Conservation (phyloP, 2,888 invertebrate genomes). For the Hyposoter dolosus region DNA sequence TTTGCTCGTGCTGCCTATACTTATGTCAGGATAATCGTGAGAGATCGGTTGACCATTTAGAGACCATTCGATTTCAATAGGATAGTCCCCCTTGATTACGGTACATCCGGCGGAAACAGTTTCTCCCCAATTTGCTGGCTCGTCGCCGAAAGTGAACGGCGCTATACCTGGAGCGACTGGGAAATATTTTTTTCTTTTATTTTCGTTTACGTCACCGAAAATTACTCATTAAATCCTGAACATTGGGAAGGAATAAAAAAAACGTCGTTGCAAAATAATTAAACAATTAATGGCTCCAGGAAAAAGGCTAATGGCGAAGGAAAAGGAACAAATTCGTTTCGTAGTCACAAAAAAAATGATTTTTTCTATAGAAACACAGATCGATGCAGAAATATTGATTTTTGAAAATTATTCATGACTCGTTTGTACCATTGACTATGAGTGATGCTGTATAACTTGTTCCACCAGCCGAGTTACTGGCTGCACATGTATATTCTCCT, state of each 20-base stretch:
- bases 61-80: constrained; percentile 90
- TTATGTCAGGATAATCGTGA: constrained; percentile 79
- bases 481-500: constrained; percentile 87
- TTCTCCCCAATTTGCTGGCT: constrained; percentile 89
- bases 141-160: constrained; percentile 89
- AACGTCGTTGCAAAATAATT: not conserved
- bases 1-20: constrained; percentile 85
- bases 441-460: constrained; percentile 85
- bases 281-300: not conserved
- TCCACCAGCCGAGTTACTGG: constrained; percentile 85
- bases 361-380: not conserved
- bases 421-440: constrained; percentile 85
- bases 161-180: constrained; percentile 91
- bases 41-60: constrained; percentile 88
- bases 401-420: not conserved
- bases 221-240: not conserved
- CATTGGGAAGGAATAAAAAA: not conserved
- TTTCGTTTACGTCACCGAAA: not conserved
- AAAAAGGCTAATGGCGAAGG: not conserved
- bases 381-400: not conserved
- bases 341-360: not conserved
- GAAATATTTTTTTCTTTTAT: constrained; percentile 9
- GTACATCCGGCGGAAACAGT: constrained; percentile 89
- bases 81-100: constrained; percentile 90
- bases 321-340: not conserved